Conservation (phyloP, 2,113 vertebrate species). For the Plecotus auritus region DNA sequence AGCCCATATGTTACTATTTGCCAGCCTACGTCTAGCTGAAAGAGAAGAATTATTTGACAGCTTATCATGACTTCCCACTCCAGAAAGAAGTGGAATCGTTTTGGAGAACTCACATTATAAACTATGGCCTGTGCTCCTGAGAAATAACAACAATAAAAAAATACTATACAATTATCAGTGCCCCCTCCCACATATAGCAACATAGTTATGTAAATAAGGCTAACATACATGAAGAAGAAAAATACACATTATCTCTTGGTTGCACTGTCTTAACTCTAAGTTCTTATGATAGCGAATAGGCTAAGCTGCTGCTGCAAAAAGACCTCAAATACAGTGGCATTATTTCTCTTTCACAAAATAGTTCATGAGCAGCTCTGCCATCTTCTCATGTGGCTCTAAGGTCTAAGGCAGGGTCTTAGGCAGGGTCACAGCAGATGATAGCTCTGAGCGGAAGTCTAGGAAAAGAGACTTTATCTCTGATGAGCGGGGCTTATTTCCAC, state of each 20-base stretch:
- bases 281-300: neutral
- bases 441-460: neutral
- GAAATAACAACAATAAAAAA: neutral
- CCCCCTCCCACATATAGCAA: neutral
- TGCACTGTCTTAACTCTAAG: neutral
- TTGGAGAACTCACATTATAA: neutral
- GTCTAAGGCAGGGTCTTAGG: neutral
- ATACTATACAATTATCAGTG: neutral
- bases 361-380: neutral
- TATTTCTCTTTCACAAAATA: neutral
- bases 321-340: neutral
- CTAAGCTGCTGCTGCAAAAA: neutral
- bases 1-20: neutral
- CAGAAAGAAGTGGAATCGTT: neutral
- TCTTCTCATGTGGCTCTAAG: neutral
- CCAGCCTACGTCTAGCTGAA: neutral
- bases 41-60: neutral
- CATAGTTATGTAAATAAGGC: neutral
- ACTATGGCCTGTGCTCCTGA: neutral
- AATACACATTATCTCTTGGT: neutral
- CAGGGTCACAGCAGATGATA: neutral
- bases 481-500: neutral
- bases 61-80: neutral
- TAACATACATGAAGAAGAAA: neutral
- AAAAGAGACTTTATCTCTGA: neutral